Evolutionary conservation across 2,888 invertebrate species (phyloP).

Genomic region (Agrenia bidenticulata): DNA sequence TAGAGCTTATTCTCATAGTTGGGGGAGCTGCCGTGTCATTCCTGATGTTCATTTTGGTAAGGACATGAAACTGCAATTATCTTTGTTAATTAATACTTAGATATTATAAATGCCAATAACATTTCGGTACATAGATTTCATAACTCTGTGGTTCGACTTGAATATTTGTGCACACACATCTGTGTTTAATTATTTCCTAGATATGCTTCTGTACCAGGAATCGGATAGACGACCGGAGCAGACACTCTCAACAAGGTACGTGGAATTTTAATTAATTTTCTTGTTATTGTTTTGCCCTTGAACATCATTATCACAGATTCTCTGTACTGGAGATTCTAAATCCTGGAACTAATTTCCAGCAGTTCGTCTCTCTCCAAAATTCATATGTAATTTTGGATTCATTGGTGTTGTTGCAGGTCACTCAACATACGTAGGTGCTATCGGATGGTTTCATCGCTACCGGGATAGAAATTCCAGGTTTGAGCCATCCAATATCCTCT

Average conservation of each 20-base stretch:
- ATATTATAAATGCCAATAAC: too few species aligned
- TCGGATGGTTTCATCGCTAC: constrained; percentile 46
- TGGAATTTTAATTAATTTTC: neutral
- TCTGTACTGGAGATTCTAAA: too few species aligned
- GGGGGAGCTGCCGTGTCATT: constrained; percentile 32
- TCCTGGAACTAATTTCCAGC: too few species aligned
- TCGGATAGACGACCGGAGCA: constrained; percentile 27
- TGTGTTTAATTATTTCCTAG: constrained; percentile 15
- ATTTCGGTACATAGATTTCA: too few species aligned
- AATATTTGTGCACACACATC: neutral
- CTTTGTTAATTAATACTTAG: too few species aligned
- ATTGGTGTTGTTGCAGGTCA: too few species aligned
- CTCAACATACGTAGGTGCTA: constrained; percentile 41
- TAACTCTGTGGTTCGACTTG: neutral
- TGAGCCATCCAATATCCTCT: constrained; percentile 5
- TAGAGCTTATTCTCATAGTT: constrained; percentile 35
- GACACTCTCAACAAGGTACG: constrained; percentile 33
- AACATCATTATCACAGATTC: neutral
- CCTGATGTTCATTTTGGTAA: constrained; percentile 39
- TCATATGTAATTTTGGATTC: too few species aligned
- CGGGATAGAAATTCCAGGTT: constrained; percentile 29
- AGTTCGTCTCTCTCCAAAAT: too few species aligned
- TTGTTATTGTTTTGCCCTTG: too few species aligned
- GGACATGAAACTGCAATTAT: too few species aligned
- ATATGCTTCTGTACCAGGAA: constrained; percentile 41